These are phyloP conservation scores for Gryon sp. DNA, from an alignment of 1,140 invertebrate species.

Conservation along the genomic window DNA sequence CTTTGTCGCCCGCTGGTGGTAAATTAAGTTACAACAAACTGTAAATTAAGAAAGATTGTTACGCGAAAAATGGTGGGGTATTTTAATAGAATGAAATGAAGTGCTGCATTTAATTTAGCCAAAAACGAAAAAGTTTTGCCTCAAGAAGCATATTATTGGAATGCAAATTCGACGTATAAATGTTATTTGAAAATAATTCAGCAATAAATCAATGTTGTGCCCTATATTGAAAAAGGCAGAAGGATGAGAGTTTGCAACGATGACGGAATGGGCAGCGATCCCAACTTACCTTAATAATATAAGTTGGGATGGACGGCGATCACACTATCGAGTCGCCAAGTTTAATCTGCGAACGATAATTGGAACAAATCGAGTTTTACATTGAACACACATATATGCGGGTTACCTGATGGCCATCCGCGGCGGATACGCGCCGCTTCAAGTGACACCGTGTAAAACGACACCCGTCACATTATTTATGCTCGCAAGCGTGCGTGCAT, in stretches of 20 bases:
- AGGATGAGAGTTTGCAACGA: no score
- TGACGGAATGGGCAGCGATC: no score
- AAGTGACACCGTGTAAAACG: constrained; percentile 56
- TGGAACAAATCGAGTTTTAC: constrained; percentile 65
- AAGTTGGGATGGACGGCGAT: constrained; percentile 41
- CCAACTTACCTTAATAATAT: no score
- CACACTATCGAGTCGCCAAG: constrained; percentile 59
- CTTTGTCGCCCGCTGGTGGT: neutral
- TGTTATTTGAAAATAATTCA: no score
- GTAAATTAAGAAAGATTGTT: constrained; percentile 44
- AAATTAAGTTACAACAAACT: constrained; percentile 29
- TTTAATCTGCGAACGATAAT: constrained; percentile 64
- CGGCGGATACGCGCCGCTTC: constrained; percentile 42
- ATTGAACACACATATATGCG: constrained; percentile 47
- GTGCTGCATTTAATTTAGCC: constrained; percentile 20
- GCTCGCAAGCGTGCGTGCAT: no score
- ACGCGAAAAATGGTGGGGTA: constrained; percentile 16
- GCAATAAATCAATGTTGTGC: no score
- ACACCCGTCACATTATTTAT: constrained; percentile 55
- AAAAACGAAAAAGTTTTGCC: neutral
- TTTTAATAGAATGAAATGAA: constrained; percentile 41
- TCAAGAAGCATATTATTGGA: no score
- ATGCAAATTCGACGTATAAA: no score
- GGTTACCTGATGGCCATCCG: constrained; percentile 56
- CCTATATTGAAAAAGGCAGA: no score